Base-by-base conservation (phyloP, 2,113 vertebrate genomes). In the Paraplagusia blochii region DNA sequence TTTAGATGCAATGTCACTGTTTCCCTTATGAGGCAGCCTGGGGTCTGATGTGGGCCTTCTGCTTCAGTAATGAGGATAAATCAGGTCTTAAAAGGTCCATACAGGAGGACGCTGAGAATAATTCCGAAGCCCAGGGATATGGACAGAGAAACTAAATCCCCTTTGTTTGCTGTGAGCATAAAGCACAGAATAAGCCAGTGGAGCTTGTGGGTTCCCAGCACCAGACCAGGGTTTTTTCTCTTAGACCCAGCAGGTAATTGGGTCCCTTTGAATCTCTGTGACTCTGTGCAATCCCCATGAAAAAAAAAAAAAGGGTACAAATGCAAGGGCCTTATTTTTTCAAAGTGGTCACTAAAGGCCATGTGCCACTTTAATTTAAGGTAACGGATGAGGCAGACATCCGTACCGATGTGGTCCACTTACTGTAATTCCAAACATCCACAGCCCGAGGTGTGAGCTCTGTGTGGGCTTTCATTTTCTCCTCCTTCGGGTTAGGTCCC, bases 121-220 rank as follows among this genome's bases (percentile, higher is more conserved):
- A 70, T 71, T 80, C 77, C 78, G 80, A 84, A 88, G 69, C 76
- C 58, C 8, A 66, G 57, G 76, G 85, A 85, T 85, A 88, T 85
- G 72, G 86, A 79, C 64, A 69, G 77, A 76, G 72, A 75, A 52
- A 44, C 80, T 71, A 90, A 89, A 90, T 90, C 84, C 82, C 69
- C 56, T 88, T 90, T 88, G 87, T 88, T 87, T 61, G 44, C 82
- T 77, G 69, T 66, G 78, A 72, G 64, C 73, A 70, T 80, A 81
- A 58, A 49, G 51, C 52, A 46, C n/a, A n/a, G n/a, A n/a, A n/a
- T n/a, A 73, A 78, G 60, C 47, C 65, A 66, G 66, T 42, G 66
- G 77, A 66, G 59, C 74, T 49, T 69, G 53, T 74, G 68, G 74
- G 66, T 67, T 77, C 66, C 71, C 50, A 64, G 66, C 73, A 62